These are phyloP conservation scores for Typhlichthys subterraneus DNA, from an alignment of 2,797 vertebrate species.

Conservation along the genomic window DNA sequence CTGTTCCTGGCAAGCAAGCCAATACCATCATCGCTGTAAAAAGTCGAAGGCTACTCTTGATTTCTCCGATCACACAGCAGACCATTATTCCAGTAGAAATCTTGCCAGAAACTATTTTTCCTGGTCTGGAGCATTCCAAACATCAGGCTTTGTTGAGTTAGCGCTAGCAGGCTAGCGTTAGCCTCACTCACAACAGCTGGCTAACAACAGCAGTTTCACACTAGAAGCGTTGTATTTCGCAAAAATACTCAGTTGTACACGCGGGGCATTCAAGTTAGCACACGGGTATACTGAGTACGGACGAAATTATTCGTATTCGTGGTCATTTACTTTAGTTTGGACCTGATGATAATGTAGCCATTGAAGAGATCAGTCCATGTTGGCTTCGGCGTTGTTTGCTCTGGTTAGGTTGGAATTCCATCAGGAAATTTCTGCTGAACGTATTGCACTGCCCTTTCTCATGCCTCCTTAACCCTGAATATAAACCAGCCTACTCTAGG, in stretches of 20 bases:
- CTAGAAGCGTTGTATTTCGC: background rate
- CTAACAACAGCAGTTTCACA: constrained; percentile 17
- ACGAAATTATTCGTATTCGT: background rate
- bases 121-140: too few relatives aligned
- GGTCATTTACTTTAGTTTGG: constrained; percentile 17
- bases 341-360: constrained; percentile 33
- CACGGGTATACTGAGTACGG: background rate
- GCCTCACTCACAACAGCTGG: constrained; percentile 62
- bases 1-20: constrained; percentile 29
- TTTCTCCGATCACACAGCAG: too few relatives aligned
- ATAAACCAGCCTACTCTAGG: too few relatives aligned
- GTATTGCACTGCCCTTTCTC: constrained; percentile 9
- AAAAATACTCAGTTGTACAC: constrained; percentile 27
- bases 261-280: background rate
- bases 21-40: background rate
- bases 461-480: too few relatives aligned
- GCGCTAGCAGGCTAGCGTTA: constrained; percentile 58
- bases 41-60: too few relatives aligned
- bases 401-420: constrained; percentile 14
- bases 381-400: constrained; percentile 46
- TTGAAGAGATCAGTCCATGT: constrained; percentile 44
- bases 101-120: too few relatives aligned
- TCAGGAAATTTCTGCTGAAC: constrained; percentile 22
- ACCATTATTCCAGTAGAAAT: too few relatives aligned
- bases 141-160: constrained; percentile 27